These are phyloP conservation scores for Orgyia antiqua DNA, from an alignment of 2,888 invertebrate genomes.

Conservation along the genomic window DNA sequence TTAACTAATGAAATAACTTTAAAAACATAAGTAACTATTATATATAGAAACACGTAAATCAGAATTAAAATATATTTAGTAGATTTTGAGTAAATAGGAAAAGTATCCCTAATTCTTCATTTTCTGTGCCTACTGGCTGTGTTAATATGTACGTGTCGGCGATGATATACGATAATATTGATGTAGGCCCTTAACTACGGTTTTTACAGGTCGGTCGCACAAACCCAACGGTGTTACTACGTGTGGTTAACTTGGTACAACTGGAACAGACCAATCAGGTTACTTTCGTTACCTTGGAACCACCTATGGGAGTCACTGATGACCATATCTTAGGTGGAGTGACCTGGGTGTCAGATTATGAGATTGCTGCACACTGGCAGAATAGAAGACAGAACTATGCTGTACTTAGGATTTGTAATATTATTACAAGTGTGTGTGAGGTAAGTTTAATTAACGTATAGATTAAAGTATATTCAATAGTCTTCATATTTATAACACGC, in stretches of 20 bases:
- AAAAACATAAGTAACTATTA: too few species aligned
- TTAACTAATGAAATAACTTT: too few species aligned
- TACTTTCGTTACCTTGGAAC: slow-evolving; percentile 44
- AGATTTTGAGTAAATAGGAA: too few species aligned
- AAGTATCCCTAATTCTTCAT: too few species aligned
- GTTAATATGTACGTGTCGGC: too few species aligned
- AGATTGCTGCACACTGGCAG: slow-evolving; percentile 86
- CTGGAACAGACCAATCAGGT: slow-evolving; percentile 31
- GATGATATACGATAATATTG: too few species aligned
- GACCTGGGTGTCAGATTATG: slow-evolving; percentile 82
- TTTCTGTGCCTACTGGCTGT: too few species aligned
- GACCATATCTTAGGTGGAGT: slow-evolving; percentile 85
- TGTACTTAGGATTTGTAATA: slow-evolving; percentile 78
- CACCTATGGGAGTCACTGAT: slow-evolving; percentile 71
- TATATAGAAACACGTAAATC: too few species aligned
- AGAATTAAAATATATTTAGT: too few species aligned
- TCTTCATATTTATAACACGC: too few species aligned
- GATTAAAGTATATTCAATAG: not conserved
- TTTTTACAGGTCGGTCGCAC: slow-evolving; percentile 80
- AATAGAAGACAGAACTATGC: slow-evolving; percentile 90
- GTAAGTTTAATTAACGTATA: slow-evolving; percentile 41
- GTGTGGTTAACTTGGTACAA: slow-evolving; percentile 75
- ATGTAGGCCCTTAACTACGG: too few species aligned
- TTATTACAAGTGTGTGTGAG: slow-evolving; percentile 42
- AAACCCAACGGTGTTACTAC: slow-evolving; percentile 85